These are phyloP conservation scores for Troides oblongomaculatus DNA, from an alignment of 2,888 invertebrate genomes.

Conservation along the genomic window DNA sequence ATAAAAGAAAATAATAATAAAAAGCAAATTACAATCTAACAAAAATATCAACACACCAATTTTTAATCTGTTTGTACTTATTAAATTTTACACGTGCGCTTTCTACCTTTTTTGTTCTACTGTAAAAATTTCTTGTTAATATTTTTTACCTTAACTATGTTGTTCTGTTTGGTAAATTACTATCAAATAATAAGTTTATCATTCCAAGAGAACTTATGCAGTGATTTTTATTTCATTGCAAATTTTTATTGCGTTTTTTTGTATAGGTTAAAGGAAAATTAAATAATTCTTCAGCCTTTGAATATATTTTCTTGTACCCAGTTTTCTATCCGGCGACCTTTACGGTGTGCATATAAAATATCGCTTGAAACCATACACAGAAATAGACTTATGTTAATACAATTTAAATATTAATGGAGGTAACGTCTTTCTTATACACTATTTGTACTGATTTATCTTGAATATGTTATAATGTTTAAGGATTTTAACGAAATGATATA, in stretches of 20 bases:
- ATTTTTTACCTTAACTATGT: no score
- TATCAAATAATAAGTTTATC: neutral
- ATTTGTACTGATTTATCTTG: neutral
- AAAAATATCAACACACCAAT: no score
- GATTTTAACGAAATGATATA: neutral
- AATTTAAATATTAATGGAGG: conserved; percentile 18
- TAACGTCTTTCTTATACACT: neutral
- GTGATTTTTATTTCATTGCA: conserved; percentile 2
- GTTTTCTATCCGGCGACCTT: conserved; percentile 15
- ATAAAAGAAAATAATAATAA: no score
- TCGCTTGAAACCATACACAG: conserved; percentile 16
- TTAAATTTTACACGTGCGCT: no score
- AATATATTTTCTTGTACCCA: conserved; percentile 24
- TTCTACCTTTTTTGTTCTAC: no score
- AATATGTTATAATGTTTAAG: neutral
- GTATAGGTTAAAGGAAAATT: conserved; percentile 21
- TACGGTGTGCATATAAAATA: conserved; percentile 23
- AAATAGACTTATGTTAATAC: conserved; percentile 19
- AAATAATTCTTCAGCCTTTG: conserved; percentile 14
- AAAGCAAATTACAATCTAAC: no score
- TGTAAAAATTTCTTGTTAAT: no score
- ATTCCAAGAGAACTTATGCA: neutral
- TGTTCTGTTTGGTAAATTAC: neutral
- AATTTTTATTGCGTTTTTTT: neutral
- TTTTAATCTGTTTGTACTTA: no score